Evolutionary conservation across 30 jellyfish, hydroid and myxozoan species (phyloP), one percentile per base, ranked within the genome.

Genomic region (Turritopsis rubra): DNA sequence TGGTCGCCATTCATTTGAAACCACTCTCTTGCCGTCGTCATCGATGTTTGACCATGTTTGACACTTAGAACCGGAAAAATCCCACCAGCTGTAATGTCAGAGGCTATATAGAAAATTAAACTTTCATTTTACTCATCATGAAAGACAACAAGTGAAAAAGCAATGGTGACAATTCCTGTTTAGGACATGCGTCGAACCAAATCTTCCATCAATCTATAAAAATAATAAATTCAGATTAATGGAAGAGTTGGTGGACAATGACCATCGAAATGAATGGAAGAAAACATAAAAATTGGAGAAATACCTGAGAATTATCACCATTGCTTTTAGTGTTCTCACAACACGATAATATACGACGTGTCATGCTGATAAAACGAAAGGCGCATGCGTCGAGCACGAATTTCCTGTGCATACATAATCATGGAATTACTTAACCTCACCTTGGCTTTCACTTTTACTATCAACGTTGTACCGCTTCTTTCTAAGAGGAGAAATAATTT

Each of bases 161-260:
- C 60, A 5, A 41, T 41, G 13, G 60, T 41, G 60, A 41, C 60
- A 41, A 41, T 41, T 41, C 60, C 60, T 13, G 13, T n/a, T n/a
- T n/a, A n/a, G n/a, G n/a, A 13, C 60, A 13, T 41, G 13, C 13
- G 60, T 3, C 60, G 31, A 68, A 68, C 77, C 77, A 27, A 68
- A 1, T 68, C 77, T 68, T 68, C 77, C 77, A 68, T 68, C 77
- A 68, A 68, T 68, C 77, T 68, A 68, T n/a, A 68, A 68, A 68
- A 68, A 68, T 23, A 27, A 68, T 7, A 68, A n/a, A 68, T 68
- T 68, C 30, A 68, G 77, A 68, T 68, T 68, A 68, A 68, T 68
- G 77, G 77, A 68, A 68, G 77, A 23, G 28, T 68, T 68, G 77
- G 28, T 7, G 77, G 28, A n/a, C 9, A 68, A 7, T 68, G 28